Base-by-base conservation (phyloP, 1,140 invertebrate species). In the Ruditapes philippinarum region DNA sequence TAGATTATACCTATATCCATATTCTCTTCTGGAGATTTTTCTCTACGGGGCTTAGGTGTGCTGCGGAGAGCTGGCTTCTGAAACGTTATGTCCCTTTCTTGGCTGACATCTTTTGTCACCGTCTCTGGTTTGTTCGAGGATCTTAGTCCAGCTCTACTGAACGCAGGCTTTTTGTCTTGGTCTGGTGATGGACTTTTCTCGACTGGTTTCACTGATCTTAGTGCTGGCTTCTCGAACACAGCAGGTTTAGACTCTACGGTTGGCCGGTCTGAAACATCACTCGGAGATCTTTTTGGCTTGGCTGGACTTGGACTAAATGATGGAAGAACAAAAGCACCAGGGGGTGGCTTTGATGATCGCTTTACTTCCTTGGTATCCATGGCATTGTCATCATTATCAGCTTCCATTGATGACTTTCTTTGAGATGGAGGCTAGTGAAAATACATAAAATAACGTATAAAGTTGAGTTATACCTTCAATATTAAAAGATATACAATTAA, bases 361-460 rank as follows among this genome's bases (percentile, higher is more conserved):
- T 78, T 79, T 14, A 86, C 54, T 31, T 76, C 84, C n/a, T 78
- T 76, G 12, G 45, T 22, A 22, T 73, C 65, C 40, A 42, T 68
- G 31, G 62, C n/a, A 81, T 40, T 28, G 28, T 73, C 68, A 12
- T 85, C 82, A 40, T 74, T 49, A 70, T 33, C 62, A 5, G 40
- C 38, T 0, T 36, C 25, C 3, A 31, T 31, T 7, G 65, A 73
- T 57, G 70, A 33, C 3, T 42, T 38, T 45, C 70, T 76, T 38
- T 86, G 84, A 38, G 81, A 84, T 36, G 84, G 84, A 2, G 84
- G 84, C 84, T 86, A 78, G n/a, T n/a, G n/a, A n/a, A n/a, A n/a
- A n/a, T n/a, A n/a, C n/a, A n/a, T n/a, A n/a, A n/a, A n/a, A n/a
- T n/a, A n/a, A n/a, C n/a, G n/a, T n/a, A n/a, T n/a, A n/a, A n/a